Conservation (phyloP, 2,797 vertebrate genomes). For the Clamator glandarius region DNA sequence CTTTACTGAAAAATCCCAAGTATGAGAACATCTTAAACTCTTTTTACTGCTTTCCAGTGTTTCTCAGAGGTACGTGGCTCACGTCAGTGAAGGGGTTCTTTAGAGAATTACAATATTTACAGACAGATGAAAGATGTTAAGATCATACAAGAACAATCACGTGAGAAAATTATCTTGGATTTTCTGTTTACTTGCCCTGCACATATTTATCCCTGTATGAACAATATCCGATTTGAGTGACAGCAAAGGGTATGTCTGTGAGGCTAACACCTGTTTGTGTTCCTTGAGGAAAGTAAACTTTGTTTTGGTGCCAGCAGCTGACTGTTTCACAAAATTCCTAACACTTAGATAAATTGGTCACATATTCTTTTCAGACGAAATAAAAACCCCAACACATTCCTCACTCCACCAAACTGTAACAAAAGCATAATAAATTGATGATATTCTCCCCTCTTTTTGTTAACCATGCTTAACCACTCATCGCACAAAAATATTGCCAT, state of each 20-base stretch:
- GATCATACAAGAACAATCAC: neutral
- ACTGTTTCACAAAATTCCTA: neutral
- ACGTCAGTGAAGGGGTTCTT: neutral
- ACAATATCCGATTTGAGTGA: neutral
- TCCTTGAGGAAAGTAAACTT: neutral
- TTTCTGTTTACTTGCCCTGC: neutral
- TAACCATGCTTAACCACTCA: conserved; percentile 19
- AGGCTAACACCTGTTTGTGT: neutral
- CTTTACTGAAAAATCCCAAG: neutral
- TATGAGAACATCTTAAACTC: neutral
- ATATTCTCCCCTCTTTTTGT: neutral
- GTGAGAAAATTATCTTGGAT: neutral
- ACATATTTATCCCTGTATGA: neutral
- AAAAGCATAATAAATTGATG: conserved; percentile 33
- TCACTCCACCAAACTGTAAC: neutral
- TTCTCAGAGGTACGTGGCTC: neutral
- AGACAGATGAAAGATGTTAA: neutral
- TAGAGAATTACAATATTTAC: neutral
- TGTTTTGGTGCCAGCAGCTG: neutral
- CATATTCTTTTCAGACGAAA: neutral
- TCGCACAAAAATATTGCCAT: conserved; percentile 37
- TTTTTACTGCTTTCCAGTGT: neutral
- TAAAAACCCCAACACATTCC: neutral
- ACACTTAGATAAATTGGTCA: neutral
- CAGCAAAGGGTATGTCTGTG: neutral